These are phyloP conservation scores for Mormyrops attenuatus DNA, from an alignment of 2,797 vertebrate genomes.

Conservation along the genomic window DNA sequence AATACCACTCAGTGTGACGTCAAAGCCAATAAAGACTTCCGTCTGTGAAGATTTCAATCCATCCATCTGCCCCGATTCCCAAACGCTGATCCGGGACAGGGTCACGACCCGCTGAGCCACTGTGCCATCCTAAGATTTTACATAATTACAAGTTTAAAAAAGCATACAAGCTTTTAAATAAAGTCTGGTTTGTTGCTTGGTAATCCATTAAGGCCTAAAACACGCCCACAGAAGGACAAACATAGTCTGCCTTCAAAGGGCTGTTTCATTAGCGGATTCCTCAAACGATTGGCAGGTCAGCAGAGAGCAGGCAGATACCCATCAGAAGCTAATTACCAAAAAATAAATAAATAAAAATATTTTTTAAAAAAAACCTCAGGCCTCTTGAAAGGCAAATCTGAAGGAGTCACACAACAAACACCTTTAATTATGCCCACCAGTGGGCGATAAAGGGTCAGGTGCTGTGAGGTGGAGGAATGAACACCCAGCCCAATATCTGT, in stretches of 20 bases:
- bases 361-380: background rate
- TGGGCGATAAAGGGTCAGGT: background rate
- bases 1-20: background rate
- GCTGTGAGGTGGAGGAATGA: background rate
- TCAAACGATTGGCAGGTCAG: constrained; percentile 1
- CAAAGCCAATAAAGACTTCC: background rate
- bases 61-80: background rate
- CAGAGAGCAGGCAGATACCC: background rate
- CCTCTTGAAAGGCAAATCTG: background rate
- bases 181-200: background rate
- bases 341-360: background rate
- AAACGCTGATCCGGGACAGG: background rate
- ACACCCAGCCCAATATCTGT: background rate
- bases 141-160: background rate
- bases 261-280: background rate
- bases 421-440: background rate
- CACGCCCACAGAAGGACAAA: background rate
- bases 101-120: background rate
- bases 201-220: background rate
- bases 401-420: background rate
- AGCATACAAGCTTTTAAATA: background rate
- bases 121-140: constrained; percentile 14
- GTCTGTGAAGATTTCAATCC: background rate
- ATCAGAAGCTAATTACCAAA: constrained; percentile 15
- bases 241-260: background rate